Conservation (phyloP, 2,888 invertebrate species). For the Fissipunctia ypsillon region DNA sequence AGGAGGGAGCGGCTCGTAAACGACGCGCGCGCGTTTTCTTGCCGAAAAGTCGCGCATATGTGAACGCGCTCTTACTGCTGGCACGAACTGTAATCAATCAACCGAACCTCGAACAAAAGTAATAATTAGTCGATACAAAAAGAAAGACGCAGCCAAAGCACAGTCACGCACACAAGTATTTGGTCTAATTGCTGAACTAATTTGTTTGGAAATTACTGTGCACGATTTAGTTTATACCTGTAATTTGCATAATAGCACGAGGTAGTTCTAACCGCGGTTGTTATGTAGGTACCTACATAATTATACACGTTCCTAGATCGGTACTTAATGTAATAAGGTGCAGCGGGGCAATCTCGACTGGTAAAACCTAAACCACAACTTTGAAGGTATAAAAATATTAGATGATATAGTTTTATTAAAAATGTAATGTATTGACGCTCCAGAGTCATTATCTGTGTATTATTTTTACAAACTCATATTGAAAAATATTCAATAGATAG, state of each 20-base stretch:
- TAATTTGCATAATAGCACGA: conserved; percentile 46
- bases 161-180: conserved; percentile 54
- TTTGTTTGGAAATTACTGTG: conserved; percentile 40
- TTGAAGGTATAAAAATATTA: no score
- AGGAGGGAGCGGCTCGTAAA: no score
- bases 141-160: conserved; percentile 24
- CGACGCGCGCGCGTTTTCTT: no score
- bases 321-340: background rate
- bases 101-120: conserved; percentile 12
- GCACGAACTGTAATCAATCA: conserved; percentile 33
- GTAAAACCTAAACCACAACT: no score
- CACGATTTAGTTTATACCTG: conserved; percentile 30
- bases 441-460: no score
- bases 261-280: conserved; percentile 6
- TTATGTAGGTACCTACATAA: background rate
- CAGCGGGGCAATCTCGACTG: no score
- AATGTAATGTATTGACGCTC: no score
- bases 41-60: no score
- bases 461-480: no score
- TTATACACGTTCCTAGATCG: background rate
- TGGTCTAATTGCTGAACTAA: conserved; percentile 39
- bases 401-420: no score
- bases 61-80: no score
- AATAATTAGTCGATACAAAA: conserved; percentile 21
- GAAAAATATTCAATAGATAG: no score